Percentiles rank a stretch among this genome's conserved stretches.
Conservation (phyloP, 1,140 invertebrate genomes). For the Drosophila baimaii region DNA sequence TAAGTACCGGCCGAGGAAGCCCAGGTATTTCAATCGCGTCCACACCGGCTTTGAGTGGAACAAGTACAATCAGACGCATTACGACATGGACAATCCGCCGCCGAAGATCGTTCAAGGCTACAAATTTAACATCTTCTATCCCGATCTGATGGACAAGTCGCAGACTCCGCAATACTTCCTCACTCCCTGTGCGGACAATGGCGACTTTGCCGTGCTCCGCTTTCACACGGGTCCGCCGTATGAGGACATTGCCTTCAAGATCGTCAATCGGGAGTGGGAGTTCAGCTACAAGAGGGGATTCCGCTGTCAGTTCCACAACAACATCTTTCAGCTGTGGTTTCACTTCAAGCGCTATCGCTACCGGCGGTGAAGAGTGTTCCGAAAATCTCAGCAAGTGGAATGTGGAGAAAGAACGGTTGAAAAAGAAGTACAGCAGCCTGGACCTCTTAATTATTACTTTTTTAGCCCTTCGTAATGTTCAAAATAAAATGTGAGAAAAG, state of each 20-base stretch:
- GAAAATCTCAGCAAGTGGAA: too few relatives aligned
- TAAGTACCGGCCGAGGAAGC: slow-evolving; percentile 98
- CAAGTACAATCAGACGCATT: slow-evolving; percentile 99
- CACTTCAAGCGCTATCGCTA: slow-evolving; percentile 99
- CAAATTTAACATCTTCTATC: slow-evolving; percentile 99
- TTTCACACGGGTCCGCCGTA: slow-evolving; percentile 99
- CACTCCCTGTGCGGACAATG: slow-evolving; percentile 95
- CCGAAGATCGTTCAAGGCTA: slow-evolving; percentile 99
- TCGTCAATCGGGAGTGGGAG: slow-evolving; percentile 99
- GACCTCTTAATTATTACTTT: background rate
- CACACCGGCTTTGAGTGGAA: slow-evolving; percentile 99
- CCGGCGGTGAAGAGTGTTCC: slow-evolving; percentile 87
- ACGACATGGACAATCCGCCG: slow-evolving; percentile 99
- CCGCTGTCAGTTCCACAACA: slow-evolving; percentile 99
- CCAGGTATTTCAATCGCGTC: slow-evolving; percentile 98
- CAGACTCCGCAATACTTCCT: slow-evolving; percentile 97
- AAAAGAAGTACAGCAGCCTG: slow-evolving; percentile 36
- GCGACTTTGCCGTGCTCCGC: slow-evolving; percentile 96
- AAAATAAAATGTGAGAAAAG: background rate
- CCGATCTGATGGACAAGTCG: slow-evolving; percentile 98
- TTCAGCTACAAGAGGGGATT: slow-evolving; percentile 99
- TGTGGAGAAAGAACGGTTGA: too few relatives aligned
- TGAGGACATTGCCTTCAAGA: slow-evolving; percentile 99
- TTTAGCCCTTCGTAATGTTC: background rate
- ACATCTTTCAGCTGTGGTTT: slow-evolving; percentile 99